Evolutionary conservation across 1,140 invertebrate species (phyloP), one percentile per base, ranked within the genome.

Genomic region (Rhizoglyphus robini): DNA sequence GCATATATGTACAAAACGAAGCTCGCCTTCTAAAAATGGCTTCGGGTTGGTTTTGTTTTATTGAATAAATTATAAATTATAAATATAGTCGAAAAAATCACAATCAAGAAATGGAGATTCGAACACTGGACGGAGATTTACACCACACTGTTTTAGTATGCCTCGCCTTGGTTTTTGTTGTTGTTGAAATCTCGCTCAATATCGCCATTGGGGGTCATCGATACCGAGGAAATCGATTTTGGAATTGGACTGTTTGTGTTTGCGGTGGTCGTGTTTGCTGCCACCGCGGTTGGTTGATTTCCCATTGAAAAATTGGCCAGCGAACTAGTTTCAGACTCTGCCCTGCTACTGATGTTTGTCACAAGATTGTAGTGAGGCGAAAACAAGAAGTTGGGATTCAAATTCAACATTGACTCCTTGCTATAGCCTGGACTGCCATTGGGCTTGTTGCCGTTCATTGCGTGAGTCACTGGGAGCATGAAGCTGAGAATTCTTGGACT

Each of bases 341-440:
- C 23, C 8, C 51, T 8, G 23, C 23, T 27, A 32, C 51, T 54
- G 15, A 54, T 8, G 20, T 54, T 54, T 8, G 51, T 54, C 8
- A 54, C 51, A 8, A 54, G 8, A 32, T 54, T 54, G 51, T 54
- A 54, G 20, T 54, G 51, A 11, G 51, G 51, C 15, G 51, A 54
- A 23, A 54, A 54, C 8, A 54, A 23, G 31, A 54, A 54, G 20
- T 54, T 54, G 8, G 51, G 51, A 54, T 54, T 54, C 23, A 54
- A 8, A 54, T 54, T 54, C 23, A 54, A 32, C 51, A 54, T 54
- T 25, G 23, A 27, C 15, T 32, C 8, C 51, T 54, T 54, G 8
- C 51, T 20, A 32, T 11, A 54, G 51, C 23, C 15, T 32, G 23
- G 51, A 27, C 31, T 54, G 8, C 51, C 51, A 32, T 54, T 54